Evolutionary conservation across 2,888 invertebrate genomes (phyloP), one percentile per base, ranked within the genome.

Genomic region (Lochmaea capreae): DNA sequence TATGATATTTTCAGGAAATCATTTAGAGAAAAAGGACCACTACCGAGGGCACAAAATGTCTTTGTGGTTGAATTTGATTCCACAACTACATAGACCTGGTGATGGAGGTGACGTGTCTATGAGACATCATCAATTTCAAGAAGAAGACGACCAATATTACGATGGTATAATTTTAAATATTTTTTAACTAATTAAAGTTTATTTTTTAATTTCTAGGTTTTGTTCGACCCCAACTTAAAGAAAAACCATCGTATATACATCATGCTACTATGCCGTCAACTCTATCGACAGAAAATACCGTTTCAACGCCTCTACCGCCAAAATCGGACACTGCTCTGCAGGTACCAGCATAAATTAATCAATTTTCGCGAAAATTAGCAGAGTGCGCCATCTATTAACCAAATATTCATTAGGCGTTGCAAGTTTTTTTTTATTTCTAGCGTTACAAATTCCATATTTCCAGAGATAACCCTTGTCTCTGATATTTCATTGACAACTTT

Each of bases 11-110:
- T 78, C 83, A 93, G 93, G 93, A 84, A 90, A 88, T 81, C 92
- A 92, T 83, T 91, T 94, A 43, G 93, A 93, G 86, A 93, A 95
- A 88, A 93, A 93, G 79, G 95, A 95, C 84, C 97, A 97, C 87
- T 98, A 97, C 87, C 92, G 97, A 57, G 97, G 97, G 61, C 97
- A 97, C 88, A 95, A 96, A 88, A 93, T 96, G 92, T 95, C 96
- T 71, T 90, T 96, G 76, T 97, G 97, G 97, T 87, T 96, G 81
- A 95, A 95, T 84, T 89, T 96, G 70, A 93, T 96, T 79, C 95
- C 95, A 18, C 89, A 97, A 85, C 90, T 97, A 69, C 97, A 97
- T 86, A 90, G 94, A 74, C 95, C 96, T 12, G 95, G 96, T 22
- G 91, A 91, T 78, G 83, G 81, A 65, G 93, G 93, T 78, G 95